phyloP scores from a whole-genome alignment of 2,888 invertebrate genomes.

The Cerceris ruficornis region DNA sequence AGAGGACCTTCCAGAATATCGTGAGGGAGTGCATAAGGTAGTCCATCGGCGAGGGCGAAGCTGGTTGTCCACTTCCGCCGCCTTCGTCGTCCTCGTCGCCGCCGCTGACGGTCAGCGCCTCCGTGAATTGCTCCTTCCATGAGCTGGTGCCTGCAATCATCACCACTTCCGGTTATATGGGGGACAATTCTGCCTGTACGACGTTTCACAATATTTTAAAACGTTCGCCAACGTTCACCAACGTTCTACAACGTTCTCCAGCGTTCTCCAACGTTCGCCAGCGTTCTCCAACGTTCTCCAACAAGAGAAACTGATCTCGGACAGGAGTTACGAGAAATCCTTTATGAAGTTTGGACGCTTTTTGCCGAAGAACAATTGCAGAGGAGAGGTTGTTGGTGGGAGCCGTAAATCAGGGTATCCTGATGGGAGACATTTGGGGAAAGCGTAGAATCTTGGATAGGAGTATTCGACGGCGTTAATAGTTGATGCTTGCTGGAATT shows the following conservation, averaged over 20 bases:
- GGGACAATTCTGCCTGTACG: not conserved
- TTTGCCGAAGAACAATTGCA: conserved; percentile 19
- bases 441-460: too few relatives aligned
- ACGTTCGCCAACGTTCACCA: too few relatives aligned
- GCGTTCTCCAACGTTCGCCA: too few relatives aligned
- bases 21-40: conserved; percentile 98
- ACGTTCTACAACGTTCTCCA: too few relatives aligned
- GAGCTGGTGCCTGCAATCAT: conserved; percentile 90
- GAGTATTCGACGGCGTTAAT: not conserved
- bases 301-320: too few relatives aligned
- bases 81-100: conserved; percentile 86
- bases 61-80: conserved; percentile 80
- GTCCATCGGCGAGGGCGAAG: conserved; percentile 91
- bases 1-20: conserved; percentile 98
- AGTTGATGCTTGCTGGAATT: too few relatives aligned
- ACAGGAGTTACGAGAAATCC: not conserved
- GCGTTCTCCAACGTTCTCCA: too few relatives aligned
- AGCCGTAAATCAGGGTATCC: not conserved
- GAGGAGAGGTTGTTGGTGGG: not conserved
- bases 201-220: not conserved
- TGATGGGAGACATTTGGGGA: too few relatives aligned
- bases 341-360: not conserved
- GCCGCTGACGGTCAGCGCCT: conserved; percentile 96
- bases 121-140: conserved; percentile 99
- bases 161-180: not conserved